Base-by-base conservation (phyloP, 1,140 invertebrate genomes). In the Magallana angulata region DNA sequence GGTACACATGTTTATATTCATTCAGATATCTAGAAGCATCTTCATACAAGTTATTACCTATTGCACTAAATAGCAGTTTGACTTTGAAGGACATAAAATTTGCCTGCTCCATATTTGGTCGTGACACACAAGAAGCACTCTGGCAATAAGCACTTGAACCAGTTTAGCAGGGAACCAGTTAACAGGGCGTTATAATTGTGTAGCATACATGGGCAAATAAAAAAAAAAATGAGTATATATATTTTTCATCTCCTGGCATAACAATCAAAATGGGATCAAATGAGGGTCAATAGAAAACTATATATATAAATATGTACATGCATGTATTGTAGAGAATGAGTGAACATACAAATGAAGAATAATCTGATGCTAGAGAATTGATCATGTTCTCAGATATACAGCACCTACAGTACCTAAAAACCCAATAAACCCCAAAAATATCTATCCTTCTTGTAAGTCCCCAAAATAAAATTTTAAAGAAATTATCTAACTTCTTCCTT, bases 21-120 rank as follows among this genome's bases (percentile, higher is more conserved):
- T 11, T 30, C 11, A 12, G 11, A 12, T 76, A 76, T 76, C 24
- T 76, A 76, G 36, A 76, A 76, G 68, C 68, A 8, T 30, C 12
- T 76, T 30, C 18, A 76, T 76, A 11, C 18, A 30, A 76, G 18
- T 30, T 36, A 12, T 30, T 36, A 76, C 24, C 24, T 76, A 76
- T 76, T 76, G 68, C 68, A 76, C 68, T 76, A 76, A 12, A 9
- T 76, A 76, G 68, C 68, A 76, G 24, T 76, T 76, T 9, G 68
- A 76, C 24, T 76, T 36, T 76, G 68, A 76, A 76, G 68, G 68
- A 18, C 68, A 48, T 11, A 24, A 76, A 76, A 76, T 76, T 30
- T 24, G 24, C 68, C 24, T 76, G 11, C 36, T 36, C 24, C 9
- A 30, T 24, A 24, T 76, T 71, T 62, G 60, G 14, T 62, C 14